Conservation (phyloP, 2,797 vertebrate genomes). For the Tangara arthus region DNA sequence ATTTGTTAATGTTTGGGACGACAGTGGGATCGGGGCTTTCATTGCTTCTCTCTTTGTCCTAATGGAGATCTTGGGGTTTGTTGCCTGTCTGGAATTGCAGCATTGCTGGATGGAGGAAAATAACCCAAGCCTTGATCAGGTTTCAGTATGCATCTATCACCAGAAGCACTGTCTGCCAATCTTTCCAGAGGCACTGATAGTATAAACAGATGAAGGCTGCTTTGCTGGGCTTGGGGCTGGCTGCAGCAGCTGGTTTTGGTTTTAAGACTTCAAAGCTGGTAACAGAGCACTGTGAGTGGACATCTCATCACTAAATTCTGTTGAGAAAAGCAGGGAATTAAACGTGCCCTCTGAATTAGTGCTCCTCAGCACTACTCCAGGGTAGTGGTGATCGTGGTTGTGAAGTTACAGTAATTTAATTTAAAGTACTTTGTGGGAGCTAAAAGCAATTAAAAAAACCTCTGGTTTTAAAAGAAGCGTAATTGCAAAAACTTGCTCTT, state of each 20-base stretch:
- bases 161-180: constrained; percentile 37
- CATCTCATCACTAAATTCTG: constrained; percentile 34
- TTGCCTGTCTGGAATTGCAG: constrained; percentile 41
- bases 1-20: not conserved
- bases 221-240: not conserved
- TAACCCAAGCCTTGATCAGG: not conserved
- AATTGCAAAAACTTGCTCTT: not conserved
- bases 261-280: constrained; percentile 61
- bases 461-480: not conserved
- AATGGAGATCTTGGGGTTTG: constrained; percentile 50
- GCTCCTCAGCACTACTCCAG: not conserved
- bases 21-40: constrained; percentile 4
- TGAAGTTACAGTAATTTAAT: not conserved
- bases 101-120: constrained; percentile 37
- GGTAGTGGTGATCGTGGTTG: not conserved
- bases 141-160: constrained; percentile 58
- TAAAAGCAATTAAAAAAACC: not conserved
- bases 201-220: constrained; percentile 40
- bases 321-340: not conserved
- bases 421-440: not conserved
- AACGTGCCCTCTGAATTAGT: not conserved
- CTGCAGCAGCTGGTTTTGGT: constrained; percentile 70
- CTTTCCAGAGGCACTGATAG: constrained; percentile 31
- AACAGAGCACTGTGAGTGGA: not conserved
- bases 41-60: not conserved